A percentile compares a stretch with the other conserved stretches of the same genome.
These are phyloP conservation scores for Heliocidaris tuberculata DNA, from an alignment of 35 echinoderm and acorn worm genomes.

Conservation along the genomic window DNA sequence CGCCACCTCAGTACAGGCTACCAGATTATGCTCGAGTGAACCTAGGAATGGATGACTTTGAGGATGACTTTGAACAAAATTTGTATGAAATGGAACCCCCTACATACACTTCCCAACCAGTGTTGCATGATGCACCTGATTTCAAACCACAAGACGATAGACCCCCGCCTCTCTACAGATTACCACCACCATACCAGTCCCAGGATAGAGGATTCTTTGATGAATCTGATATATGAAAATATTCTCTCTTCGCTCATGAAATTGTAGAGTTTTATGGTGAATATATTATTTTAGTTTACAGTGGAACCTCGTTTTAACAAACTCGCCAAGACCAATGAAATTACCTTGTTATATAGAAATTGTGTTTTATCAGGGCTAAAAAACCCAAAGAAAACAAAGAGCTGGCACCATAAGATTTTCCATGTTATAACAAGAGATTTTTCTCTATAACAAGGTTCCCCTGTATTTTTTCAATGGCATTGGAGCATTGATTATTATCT, in stretches of 20 bases:
- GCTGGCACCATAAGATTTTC: no score
- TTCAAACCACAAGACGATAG: background rate
- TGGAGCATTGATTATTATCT: no score
- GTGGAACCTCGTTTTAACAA: no score
- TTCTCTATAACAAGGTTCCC: no score
- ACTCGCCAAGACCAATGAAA: no score
- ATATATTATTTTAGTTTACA: no score
- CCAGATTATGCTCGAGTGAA: conserved; percentile 52
- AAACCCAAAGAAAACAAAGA: no score
- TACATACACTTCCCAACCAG: conserved; percentile 47
- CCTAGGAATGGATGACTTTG: conserved; percentile 14
- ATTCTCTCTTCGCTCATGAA: background rate
- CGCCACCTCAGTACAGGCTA: conserved; percentile 52
- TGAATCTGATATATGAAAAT: conserved; percentile 47
- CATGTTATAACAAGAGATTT: no score
- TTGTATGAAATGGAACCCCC: conserved; percentile 36
- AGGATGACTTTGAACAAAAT: background rate
- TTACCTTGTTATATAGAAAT: no score
- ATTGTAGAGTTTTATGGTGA: no score
- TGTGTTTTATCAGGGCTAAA: no score
- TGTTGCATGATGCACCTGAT: background rate
- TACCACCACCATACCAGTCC: conserved; percentile 58
- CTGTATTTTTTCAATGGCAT: no score
- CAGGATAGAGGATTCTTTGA: conserved; percentile 57
- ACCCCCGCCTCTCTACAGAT: conserved; percentile 54